phyloP scores from a whole-genome alignment of 2,797 vertebrate genomes.

The Stomatorhinus walkeri region DNA sequence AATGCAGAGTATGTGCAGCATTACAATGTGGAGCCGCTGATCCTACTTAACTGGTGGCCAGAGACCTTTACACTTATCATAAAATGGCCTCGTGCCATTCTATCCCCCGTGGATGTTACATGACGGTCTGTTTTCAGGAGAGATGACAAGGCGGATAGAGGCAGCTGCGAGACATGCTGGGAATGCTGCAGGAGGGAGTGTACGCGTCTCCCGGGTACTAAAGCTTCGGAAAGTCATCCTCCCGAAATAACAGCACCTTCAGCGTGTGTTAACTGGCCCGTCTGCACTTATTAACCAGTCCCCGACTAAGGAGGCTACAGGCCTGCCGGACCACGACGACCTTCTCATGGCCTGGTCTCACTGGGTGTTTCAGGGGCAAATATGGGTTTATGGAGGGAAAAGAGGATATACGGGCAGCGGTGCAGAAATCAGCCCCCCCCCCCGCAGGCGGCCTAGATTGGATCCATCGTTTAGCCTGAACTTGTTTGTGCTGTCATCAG shows the following conservation, averaged over 20 bases:
- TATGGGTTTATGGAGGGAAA: background rate
- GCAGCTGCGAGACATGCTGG: background rate
- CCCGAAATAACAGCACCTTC: conserved; percentile 54
- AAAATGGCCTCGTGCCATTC: background rate
- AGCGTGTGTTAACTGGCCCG: conserved; percentile 53
- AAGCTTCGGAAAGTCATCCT: conserved; percentile 30
- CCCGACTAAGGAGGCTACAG: conserved; percentile 35
- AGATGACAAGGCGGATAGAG: background rate
- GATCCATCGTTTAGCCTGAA: background rate
- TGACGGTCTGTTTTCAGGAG: background rate
- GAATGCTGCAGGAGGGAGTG: background rate
- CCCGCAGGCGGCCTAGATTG: conserved; percentile 12
- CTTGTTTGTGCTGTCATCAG: conserved; percentile 5
- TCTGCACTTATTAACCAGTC: conserved; percentile 58
- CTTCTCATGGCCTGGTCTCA: background rate
- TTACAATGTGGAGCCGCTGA: background rate
- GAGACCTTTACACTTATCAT: background rate
- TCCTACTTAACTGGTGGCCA: background rate
- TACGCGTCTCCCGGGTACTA: background rate
- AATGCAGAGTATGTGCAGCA: background rate
- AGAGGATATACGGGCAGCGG: background rate
- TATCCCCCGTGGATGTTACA: background rate
- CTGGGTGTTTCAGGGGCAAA: background rate
- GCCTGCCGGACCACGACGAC: background rate
- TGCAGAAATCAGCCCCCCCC: conserved; percentile 10